Evolutionary conservation across 2,888 invertebrate species (phyloP).

Genomic region (Synanthedon tipuliformis): DNA sequence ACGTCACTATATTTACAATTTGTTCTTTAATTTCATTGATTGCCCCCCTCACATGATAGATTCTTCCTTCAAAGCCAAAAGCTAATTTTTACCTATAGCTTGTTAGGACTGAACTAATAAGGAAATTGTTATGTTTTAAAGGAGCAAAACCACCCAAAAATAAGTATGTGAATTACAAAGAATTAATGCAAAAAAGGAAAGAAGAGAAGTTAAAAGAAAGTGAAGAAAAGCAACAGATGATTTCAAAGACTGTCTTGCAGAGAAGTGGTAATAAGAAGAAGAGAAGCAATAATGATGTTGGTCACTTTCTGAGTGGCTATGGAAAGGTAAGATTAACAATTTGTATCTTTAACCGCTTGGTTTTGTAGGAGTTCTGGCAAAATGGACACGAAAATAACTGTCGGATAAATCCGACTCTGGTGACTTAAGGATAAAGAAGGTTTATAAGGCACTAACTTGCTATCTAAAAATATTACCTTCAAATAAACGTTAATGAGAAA

Average conservation of each 20-base stretch:
- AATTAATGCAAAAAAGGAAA: conserved; percentile 72
- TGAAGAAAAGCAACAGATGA: conserved; percentile 68
- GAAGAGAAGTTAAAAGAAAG: conserved; percentile 59
- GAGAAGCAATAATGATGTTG: conserved; percentile 52
- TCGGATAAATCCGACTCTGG: too few species aligned
- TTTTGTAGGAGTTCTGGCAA: too few species aligned
- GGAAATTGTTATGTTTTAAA: conserved; percentile 18
- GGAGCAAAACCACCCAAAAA: conserved; percentile 84
- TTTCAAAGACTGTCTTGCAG: conserved; percentile 69
- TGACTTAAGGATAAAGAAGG: too few species aligned
- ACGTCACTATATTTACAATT: too few species aligned
- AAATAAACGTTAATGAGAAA: too few species aligned
- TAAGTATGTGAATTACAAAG: conserved; percentile 79
- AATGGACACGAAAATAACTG: too few species aligned
- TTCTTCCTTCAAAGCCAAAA: too few species aligned
- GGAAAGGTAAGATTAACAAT: conserved; percentile 18
- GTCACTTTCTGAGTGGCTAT: conserved; percentile 53
- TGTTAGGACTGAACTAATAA: too few species aligned
- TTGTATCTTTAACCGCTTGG: background rate
- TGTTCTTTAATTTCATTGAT: too few species aligned
- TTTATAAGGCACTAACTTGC: too few species aligned
- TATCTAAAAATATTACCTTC: too few species aligned
- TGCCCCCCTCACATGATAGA: background rate
- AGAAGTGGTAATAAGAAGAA: conserved; percentile 63
- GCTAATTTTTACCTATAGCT: too few species aligned